Percentiles rank a stretch among this genome's conserved stretches.
Evolutionary conservation across 2,797 vertebrate genomes (phyloP).

Genomic region (Esox masquinongy): DNA sequence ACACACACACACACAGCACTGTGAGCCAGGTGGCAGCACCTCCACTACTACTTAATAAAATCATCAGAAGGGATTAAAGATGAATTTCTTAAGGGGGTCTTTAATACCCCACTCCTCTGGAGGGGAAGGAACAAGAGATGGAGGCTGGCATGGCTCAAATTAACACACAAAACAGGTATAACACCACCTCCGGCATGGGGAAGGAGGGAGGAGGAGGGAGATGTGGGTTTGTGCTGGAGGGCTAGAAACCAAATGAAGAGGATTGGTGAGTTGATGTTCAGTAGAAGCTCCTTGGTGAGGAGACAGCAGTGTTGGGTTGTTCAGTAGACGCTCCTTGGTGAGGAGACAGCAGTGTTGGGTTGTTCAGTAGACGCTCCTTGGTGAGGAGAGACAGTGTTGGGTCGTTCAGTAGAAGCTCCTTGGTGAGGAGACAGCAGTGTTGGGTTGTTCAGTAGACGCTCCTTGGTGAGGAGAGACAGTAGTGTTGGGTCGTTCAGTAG

Average conservation of each 20-base stretch:
- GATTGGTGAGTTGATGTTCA: background rate
- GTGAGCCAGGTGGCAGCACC: conserved; percentile 82
- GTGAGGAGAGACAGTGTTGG: background rate
- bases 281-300: background rate
- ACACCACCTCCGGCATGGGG: conserved; percentile 32
- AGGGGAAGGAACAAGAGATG: conserved; percentile 44
- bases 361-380: background rate
- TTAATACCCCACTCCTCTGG: conserved; percentile 65
- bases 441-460: too few species aligned
- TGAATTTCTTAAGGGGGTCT: conserved; percentile 82
- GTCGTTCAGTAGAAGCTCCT: too few species aligned
- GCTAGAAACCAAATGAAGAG: background rate
- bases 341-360: background rate
- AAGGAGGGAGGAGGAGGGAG: conserved; percentile 37
- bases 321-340: background rate
- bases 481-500: background rate
- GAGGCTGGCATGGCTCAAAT: conserved; percentile 60
- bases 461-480: too few species aligned
- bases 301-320: background rate
- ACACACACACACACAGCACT: conserved; percentile 35
- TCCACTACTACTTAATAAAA: conserved; percentile 87
- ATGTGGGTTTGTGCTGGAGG: conserved; percentile 1
- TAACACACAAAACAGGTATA: conserved; percentile 9
- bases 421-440: too few species aligned
- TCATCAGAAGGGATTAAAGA: conserved; percentile 88